phyloP scores from a whole-genome alignment of 2,797 vertebrate genomes.

The Rhynchotus rufescens region DNA sequence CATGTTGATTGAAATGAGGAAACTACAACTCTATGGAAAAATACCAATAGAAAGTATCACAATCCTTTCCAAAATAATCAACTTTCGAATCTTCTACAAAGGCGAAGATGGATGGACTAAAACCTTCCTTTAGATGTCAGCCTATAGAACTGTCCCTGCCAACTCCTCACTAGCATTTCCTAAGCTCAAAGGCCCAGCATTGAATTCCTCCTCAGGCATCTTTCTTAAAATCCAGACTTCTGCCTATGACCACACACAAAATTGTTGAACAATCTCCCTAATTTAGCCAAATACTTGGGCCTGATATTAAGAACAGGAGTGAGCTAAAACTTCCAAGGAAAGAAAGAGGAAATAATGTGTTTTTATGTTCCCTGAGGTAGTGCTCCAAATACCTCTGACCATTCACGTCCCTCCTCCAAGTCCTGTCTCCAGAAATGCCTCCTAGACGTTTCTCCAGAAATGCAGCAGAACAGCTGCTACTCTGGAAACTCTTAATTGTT shows the following conservation, averaged over 20 bases:
- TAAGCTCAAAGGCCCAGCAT: neutral
- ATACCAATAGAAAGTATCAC: neutral
- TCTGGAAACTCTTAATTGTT: slow-evolving; percentile 4
- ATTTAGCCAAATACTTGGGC: neutral
- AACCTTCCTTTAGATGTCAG: neutral
- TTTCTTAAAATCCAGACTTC: neutral
- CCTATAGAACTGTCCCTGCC: neutral
- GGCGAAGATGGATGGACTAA: neutral
- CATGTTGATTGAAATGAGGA: neutral
- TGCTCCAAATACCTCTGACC: neutral
- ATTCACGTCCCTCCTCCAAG: neutral
- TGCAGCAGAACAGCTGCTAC: neutral
- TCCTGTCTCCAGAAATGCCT: neutral
- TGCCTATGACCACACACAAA: neutral
- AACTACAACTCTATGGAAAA: neutral
- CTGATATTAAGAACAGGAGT: neutral
- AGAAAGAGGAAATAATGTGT: neutral
- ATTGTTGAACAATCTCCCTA: neutral
- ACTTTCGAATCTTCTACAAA: neutral
- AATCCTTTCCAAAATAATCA: neutral
- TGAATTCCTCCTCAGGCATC: neutral
- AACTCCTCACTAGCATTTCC: neutral
- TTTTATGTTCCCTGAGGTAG: neutral
- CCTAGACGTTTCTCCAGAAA: slow-evolving; percentile 1
- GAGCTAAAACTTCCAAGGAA: neutral